Conservation (phyloP, 2,113 vertebrate species). For the Oreochromis aureus region DNA sequence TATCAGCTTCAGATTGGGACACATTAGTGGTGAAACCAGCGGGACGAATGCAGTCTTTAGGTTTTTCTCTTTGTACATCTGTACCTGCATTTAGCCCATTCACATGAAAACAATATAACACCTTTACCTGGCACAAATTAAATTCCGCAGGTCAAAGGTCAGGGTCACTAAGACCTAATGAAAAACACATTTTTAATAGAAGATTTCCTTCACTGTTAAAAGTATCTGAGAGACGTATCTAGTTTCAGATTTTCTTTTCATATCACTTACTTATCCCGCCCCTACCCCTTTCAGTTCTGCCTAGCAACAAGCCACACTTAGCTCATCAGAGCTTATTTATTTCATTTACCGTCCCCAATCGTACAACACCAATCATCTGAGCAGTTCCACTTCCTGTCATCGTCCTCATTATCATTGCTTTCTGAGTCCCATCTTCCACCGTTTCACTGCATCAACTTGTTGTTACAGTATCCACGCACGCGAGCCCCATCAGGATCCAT, state of each 20-base stretch:
- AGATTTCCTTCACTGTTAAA: neutral
- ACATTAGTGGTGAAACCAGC: neutral
- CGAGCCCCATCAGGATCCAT: conserved; percentile 37
- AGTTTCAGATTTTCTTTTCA: neutral
- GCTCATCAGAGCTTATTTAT: conserved; percentile 17
- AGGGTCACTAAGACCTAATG: neutral
- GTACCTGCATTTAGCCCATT: neutral
- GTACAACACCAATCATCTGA: conserved; percentile 14
- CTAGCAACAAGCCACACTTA: conserved; percentile 38
- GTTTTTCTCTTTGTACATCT: neutral
- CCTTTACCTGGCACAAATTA: neutral
- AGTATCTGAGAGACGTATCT: neutral
- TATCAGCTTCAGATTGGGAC: neutral
- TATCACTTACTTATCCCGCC: neutral
- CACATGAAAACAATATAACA: neutral
- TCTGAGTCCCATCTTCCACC: conserved; percentile 26
- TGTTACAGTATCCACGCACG: conserved; percentile 5
- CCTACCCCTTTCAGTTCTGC: conserved; percentile 5
- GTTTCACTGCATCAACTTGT: neutral
- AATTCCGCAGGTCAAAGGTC: neutral
- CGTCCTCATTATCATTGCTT: conserved; percentile 31
- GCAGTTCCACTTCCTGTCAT: neutral
- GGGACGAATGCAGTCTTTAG: neutral
- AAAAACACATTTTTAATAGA: neutral
- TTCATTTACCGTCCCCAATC: conserved; percentile 16